Percentiles rank a stretch among this genome's conserved stretches.
These are phyloP conservation scores for Ptychodera flava DNA, from an alignment of 35 echinoderm and acorn worm genomes.

Conservation along the genomic window DNA sequence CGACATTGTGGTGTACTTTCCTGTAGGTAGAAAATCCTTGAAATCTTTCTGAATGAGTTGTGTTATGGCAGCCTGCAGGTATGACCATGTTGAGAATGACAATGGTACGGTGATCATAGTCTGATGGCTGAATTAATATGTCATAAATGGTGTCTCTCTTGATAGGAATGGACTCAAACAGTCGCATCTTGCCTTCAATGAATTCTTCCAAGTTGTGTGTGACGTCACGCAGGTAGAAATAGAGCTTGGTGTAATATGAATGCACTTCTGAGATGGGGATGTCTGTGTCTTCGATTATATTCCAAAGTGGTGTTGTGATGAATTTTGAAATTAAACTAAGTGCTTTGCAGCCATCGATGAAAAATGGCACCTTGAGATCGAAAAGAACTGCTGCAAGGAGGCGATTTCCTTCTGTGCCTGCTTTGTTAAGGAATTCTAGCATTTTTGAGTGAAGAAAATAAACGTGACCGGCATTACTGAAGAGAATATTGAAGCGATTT, in stretches of 20 bases:
- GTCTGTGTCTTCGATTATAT: constrained; percentile 16
- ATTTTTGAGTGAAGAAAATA: constrained; percentile 24
- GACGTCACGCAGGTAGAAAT: constrained; percentile 22
- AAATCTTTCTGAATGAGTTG: constrained; percentile 33
- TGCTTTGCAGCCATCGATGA: constrained; percentile 24
- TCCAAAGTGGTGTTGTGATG: constrained; percentile 37
- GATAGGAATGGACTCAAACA: constrained; percentile 26
- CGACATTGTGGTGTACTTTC: constrained; percentile 16
- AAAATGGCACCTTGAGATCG: constrained; percentile 34
- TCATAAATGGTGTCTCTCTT: constrained; percentile 39
- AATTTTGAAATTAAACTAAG: constrained; percentile 31
- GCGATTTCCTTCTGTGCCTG: constrained; percentile 31
- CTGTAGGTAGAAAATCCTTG: constrained; percentile 27
- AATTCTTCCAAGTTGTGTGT: neutral
- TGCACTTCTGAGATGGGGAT: constrained; percentile 30
- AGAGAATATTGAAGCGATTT: constrained; percentile 49
- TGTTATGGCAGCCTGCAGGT: constrained; percentile 15
- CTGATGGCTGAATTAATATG: constrained; percentile 11
- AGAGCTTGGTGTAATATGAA: constrained; percentile 22
- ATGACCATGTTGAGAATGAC: constrained; percentile 27
- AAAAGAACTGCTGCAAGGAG: constrained; percentile 22
- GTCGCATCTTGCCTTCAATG: constrained; percentile 20
- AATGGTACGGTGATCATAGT: constrained; percentile 24
- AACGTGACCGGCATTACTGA: constrained; percentile 29
- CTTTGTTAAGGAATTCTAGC: constrained; percentile 9